Percentiles rank a stretch among this genome's conserved stretches.
These are phyloP conservation scores for Meteorus sp. DNA, from an alignment of 1,140 invertebrate genomes.

Conservation along the genomic window DNA sequence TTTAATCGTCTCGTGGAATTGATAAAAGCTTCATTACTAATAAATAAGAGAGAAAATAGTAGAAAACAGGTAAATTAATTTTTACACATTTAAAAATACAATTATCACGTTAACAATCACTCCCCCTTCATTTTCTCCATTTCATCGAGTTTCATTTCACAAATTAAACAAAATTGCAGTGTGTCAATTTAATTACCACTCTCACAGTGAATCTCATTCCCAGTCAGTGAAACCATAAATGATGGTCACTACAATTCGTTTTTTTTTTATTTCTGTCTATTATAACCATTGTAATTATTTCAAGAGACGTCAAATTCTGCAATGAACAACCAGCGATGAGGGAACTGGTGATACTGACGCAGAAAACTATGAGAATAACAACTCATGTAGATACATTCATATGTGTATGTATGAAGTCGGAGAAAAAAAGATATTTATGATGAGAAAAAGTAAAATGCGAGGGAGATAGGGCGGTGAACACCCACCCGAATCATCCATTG, in stretches of 20 bases:
- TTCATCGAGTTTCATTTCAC: slow-evolving; percentile 1
- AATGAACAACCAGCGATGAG: slow-evolving; percentile 25
- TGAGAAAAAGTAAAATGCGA: slow-evolving; percentile 8
- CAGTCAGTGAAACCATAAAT: neutral
- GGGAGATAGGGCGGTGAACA: slow-evolving; percentile 5
- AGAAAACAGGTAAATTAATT: slow-evolving; percentile 2
- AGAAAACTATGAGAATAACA: slow-evolving; percentile 14
- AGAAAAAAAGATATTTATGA: neutral
- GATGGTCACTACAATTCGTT: neutral
- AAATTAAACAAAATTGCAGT: slow-evolving; percentile 42
- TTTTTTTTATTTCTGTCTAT: slow-evolving; percentile 3
- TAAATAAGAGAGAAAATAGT: neutral
- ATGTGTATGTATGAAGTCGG: neutral
- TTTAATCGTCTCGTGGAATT: no score
- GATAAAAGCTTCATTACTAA: no score
- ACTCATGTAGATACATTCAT: neutral
- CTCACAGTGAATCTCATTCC: slow-evolving; percentile 23
- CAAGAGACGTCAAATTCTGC: slow-evolving; percentile 36
- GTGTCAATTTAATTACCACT: slow-evolving; percentile 41
- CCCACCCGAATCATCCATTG: slow-evolving; percentile 24
- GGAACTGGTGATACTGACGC: neutral
- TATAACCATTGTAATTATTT: slow-evolving; percentile 37
- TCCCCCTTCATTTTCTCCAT: no score
- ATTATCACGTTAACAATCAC: neutral
- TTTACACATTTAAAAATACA: neutral